Base-by-base conservation (phyloP, 2,888 invertebrate species). In the Dermolepida albohirtum region DNA sequence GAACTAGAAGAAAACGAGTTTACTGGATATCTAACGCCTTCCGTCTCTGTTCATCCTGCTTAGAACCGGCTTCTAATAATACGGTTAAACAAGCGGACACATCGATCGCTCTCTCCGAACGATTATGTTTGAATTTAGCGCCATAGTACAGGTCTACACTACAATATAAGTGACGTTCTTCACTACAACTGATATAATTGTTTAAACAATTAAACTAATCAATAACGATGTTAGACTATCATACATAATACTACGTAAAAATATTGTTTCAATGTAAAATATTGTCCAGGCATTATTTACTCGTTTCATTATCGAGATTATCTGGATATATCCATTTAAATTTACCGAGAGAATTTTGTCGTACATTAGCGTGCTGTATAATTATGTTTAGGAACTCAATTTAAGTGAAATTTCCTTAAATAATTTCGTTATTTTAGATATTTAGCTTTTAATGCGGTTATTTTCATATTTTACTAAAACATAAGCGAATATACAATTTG, bases 31-130 rank as follows among this genome's bases (percentile, higher is more conserved):
- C 51, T 55, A 66, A 22, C 70, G 16, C 47, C 47, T 29, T 54
- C 70, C 27, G 39, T 74, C 74, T 73, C 73, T 68, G 73, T 74
- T 65, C 70, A 74, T 74, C 74, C 74, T 74, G 74, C 69, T 70
- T 62, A 50, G 55, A 73, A 68, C 69, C 64, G 67, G 71, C 65
- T 70, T 51, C 55, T 22, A 16, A 12, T 62, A 62, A 59, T 59
- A 44, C 29, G 47, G 47, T 62, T 62, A 43, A 47, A 47, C 29
- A 59, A 29, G 14, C 34, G 34, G 11, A 8, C 6, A 34, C 47
- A 62, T 62, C 59, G 59, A 62, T 62, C 59, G 47, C 34, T 55
- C 63, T 17, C 50, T 52, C 64, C 44, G 29, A 29, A 47, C 34
- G 16, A 47, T 34, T 47, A 34, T 52, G 59, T 65, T 69, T 66